phyloP scores from a whole-genome alignment of 2,888 invertebrate species.

The Apodemia arnacis region DNA sequence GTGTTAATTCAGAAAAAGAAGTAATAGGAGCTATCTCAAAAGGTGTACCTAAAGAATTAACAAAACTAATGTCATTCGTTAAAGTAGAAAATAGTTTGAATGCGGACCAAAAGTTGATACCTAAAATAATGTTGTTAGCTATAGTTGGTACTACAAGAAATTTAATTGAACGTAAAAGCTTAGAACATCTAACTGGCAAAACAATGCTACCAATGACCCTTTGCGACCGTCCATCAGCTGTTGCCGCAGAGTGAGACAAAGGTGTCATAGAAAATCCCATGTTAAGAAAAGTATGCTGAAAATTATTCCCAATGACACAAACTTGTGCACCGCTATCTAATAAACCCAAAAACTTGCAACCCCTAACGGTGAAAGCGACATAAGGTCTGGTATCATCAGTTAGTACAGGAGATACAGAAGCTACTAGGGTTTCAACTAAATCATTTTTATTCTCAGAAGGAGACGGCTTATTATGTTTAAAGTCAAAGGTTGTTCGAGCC shows the following conservation, averaged over 20 bases:
- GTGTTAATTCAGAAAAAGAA: not conserved
- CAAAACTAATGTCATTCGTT: not conserved
- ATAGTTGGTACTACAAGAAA: constrained; percentile 33
- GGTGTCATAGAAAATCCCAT: not conserved
- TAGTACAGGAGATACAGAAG: too few relatives aligned
- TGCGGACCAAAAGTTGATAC: constrained; percentile 42
- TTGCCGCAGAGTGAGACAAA: not conserved
- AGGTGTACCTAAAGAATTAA: not conserved
- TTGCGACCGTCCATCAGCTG: not conserved
- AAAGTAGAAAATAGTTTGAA: constrained; percentile 19
- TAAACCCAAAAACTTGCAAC: too few relatives aligned
- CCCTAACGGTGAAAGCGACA: too few relatives aligned
- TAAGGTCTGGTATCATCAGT: too few relatives aligned
- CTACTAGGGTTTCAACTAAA: too few relatives aligned
- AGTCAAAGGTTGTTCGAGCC: too few relatives aligned
- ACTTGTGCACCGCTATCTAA: too few relatives aligned
- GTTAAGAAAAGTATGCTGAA: not conserved
- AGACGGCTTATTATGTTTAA: too few relatives aligned
- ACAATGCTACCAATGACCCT: not conserved
- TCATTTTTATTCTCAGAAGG: too few relatives aligned
- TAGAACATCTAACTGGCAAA: not conserved
- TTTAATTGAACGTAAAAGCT: not conserved
- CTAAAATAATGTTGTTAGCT: constrained; percentile 22
- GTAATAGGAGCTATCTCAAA: not conserved
- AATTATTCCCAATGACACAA: not conserved